These are phyloP conservation scores for Cephalopholis sonnerati DNA, from an alignment of 2,113 vertebrate genomes.

Conservation along the genomic window DNA sequence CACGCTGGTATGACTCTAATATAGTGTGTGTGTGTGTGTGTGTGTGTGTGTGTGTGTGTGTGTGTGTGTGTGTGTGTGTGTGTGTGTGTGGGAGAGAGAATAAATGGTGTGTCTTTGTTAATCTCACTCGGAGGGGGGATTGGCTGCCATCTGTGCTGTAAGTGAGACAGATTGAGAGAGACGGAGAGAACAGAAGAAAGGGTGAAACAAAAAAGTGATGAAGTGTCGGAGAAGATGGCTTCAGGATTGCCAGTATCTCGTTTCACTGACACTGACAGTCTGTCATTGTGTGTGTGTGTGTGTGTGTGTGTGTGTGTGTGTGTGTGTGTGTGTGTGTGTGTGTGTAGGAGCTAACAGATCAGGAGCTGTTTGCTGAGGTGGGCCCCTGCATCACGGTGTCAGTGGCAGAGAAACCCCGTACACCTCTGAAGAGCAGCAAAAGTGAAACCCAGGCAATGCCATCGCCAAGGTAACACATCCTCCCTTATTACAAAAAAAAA, in stretches of 20 bases:
- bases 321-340: conserved; percentile 30
- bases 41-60: conserved; percentile 33
- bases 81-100: conserved; percentile 14
- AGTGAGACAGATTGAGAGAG: conserved; percentile 40
- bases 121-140: conserved; percentile 11
- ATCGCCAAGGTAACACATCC: conserved; percentile 85
- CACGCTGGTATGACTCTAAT: conserved; percentile 78
- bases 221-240: not conserved
- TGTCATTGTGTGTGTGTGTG: conserved; percentile 27
- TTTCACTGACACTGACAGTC: conserved; percentile 25
- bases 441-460: conserved; percentile 86
- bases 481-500: not conserved
- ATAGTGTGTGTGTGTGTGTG: conserved; percentile 33
- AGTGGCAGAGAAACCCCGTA: conserved; percentile 89
- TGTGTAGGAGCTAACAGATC: conserved; percentile 87
- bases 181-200: not conserved
- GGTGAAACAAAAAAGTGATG: conserved; percentile 7
- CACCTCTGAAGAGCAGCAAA: conserved; percentile 89
- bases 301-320: conserved; percentile 19
- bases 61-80: conserved; percentile 35
- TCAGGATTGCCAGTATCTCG: not conserved
- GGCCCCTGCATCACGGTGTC: conserved; percentile 87
- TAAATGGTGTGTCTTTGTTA: conserved; percentile 38
- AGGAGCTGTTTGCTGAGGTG: conserved; percentile 86
- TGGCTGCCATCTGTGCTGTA: conserved; percentile 33